A percentile compares a stretch with the other conserved stretches of the same genome.
Conservation (phyloP, 2,113 vertebrate genomes). For the Sinocyclocheilus anophthalmus region DNA sequence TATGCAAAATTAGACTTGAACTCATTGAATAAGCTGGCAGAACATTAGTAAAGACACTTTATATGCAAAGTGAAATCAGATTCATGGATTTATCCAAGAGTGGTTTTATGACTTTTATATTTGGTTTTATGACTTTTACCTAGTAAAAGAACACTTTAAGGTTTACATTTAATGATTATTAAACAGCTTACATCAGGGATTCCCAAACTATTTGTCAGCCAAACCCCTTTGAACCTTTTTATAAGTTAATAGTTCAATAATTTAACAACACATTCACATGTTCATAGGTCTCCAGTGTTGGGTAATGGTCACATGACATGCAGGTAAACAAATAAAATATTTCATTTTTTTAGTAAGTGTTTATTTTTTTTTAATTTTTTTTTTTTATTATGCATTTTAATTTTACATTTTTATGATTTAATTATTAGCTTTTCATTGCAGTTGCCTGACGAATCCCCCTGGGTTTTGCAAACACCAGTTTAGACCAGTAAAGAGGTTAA, state of each 20-base stretch:
- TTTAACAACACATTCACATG: no score
- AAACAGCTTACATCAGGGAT: neutral
- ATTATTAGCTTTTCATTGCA: neutral
- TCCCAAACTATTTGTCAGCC: neutral
- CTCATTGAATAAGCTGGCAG: neutral
- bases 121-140: neutral
- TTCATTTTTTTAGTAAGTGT: neutral
- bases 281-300: neutral
- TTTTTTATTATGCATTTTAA: neutral
- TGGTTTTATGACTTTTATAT: no score
- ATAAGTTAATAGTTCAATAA: no score
- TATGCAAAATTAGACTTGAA: neutral
- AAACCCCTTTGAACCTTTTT: no score
- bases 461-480: no score
- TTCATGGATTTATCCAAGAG: neutral
- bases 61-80: neutral
- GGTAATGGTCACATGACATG: neutral
- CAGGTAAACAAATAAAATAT: neutral
- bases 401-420: neutral
- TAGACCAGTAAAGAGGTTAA: no score
- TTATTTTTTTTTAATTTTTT: neutral
- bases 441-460: no score
- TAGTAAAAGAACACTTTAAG: neutral
- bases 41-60: neutral
- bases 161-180: neutral